Base-by-base conservation (phyloP, 2,888 invertebrate species). In the Branchipolynoe longqiensis region DNA sequence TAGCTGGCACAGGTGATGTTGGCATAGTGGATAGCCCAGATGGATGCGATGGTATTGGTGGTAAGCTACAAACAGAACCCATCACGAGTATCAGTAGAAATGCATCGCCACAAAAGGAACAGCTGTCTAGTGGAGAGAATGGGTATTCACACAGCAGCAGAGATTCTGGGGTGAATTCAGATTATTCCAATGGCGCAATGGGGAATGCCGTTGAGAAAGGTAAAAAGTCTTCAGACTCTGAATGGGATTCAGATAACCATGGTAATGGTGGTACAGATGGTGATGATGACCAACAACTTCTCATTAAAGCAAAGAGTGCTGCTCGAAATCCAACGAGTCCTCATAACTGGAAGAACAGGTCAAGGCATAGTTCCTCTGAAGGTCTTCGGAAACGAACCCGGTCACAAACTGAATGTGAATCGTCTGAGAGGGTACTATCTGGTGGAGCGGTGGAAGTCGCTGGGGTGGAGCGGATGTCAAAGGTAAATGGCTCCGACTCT, bases 191-290 rank as follows among this genome's bases (percentile, higher is more conserved):
- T 1, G 41, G 73, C 4, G 25, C 18, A 73, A 22, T 33, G 8
- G 78, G 36, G 33, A 69, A 38, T 28, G 78, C 48, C 41, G 22
- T 31, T 8, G 78, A 78, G 14, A 78, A 78, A 41, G 48, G 31
- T 48, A 78, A 78, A 33, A 78, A 78, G 31, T 78, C 78, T 18
- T 78, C 78, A 25, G 78, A 78, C 25, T 78, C 78, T 4, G 78
- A 78, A n/a, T 41, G 78, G 8, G 78, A 78, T n/a, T 78, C 78
- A 2, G 78, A 78, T 41, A 40, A 78, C 78, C 78, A 28, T 25
- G 54, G 25, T 25, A 78, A 78, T 48, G 78, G 78, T 8, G 78
- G 78, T 28, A 78, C 41, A 3, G 78, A 78, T 54, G 78, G 78
- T 18, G 78, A 78, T 33, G 78, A 78, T 48, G 78, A 78, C 25